Conservation (phyloP, 2,888 invertebrate species). For the Dioctria rufipes region DNA sequence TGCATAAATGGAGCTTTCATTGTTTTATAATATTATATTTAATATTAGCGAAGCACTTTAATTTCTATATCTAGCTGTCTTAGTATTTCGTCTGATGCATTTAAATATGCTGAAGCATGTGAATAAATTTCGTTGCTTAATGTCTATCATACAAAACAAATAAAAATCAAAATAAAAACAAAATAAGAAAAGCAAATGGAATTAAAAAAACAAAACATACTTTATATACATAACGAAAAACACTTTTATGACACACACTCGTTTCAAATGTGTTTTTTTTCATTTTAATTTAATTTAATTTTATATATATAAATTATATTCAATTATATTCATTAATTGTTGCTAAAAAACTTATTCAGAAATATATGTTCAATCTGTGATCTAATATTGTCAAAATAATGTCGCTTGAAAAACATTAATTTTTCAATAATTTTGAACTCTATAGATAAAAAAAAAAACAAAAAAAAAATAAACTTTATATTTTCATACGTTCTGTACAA, state of each 20-base stretch:
- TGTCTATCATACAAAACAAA: slow-evolving; percentile 16
- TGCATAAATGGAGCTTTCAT: slow-evolving; percentile 44
- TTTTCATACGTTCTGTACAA: slow-evolving; percentile 26
- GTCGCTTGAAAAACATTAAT: slow-evolving; percentile 16
- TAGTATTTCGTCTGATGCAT: slow-evolving; percentile 27
- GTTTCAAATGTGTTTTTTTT: slow-evolving; percentile 3
- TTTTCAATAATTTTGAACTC: slow-evolving; percentile 20
- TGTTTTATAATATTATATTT: slow-evolving; percentile 1
- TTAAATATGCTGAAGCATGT: slow-evolving; percentile 35
- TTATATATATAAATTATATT: too few species aligned
- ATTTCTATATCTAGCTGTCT: slow-evolving; percentile 32
- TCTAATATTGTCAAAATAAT: slow-evolving; percentile 31
- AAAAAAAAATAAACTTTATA: slow-evolving; percentile 17
- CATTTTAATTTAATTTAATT: not conserved
- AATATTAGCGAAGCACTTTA: slow-evolving; percentile 41
- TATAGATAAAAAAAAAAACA: not conserved
- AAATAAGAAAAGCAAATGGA: too few species aligned
- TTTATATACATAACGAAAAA: not conserved
- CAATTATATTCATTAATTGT: too few species aligned
- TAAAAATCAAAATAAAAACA: too few species aligned
- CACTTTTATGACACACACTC: slow-evolving; percentile 12
- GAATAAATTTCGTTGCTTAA: slow-evolving; percentile 41
- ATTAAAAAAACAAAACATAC: slow-evolving; percentile 1
- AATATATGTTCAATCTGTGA: slow-evolving; percentile 46
- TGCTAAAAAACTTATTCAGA: slow-evolving; percentile 14